Base-by-base conservation (phyloP, 2,888 invertebrate species). In the Apeira syringaria region DNA sequence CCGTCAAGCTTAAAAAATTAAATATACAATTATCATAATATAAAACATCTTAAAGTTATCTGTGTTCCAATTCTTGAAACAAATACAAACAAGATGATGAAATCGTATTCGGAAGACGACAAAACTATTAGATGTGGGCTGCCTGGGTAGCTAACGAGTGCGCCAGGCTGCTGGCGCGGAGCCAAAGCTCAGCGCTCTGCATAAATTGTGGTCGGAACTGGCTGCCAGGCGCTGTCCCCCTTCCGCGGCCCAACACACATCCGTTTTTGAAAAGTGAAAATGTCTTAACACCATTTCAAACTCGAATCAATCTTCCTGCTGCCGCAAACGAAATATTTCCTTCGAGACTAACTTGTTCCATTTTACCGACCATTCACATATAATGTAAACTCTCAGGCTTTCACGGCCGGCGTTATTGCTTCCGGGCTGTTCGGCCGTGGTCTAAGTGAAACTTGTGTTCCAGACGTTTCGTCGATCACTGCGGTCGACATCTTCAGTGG, bases 101-200 rank as follows among this genome's bases (percentile, higher is more conserved):
- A 81, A 75, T 69, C 66, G 66, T 73, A 64, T 70, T 61, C 58
- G 56, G 64, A 66, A 73, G 63, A 78, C 73, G 74, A 70, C 75
- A 73, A 77, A 82, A 80, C 80, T 80, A 84, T 86, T 82, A 81
- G 68, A 73, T 75, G 69, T 61, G 70, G 71, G 60, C 65, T 68
- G 68, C 30, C 52, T 54, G 39, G 57, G 73, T 64, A 64, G 69
- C 74, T 80, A 81, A 84, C 79, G 80, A 82, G 77, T 73, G 66
- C 65, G 73, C 66, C 68, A 68, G 62, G 56, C 53, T 47, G 47
- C 70, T 83, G 86, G 85, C 78, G 36, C 13, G 36, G 6, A 45
- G 82, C 85, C 86, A 85, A 67, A 58, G 50, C 54, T 53, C 55
- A 44, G 53, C 18, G 32, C 27, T 31, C 18, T 47, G 68, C 71